Base-by-base conservation (phyloP, 2,113 vertebrate species). In the Dolichallabes microphthalmus region DNA sequence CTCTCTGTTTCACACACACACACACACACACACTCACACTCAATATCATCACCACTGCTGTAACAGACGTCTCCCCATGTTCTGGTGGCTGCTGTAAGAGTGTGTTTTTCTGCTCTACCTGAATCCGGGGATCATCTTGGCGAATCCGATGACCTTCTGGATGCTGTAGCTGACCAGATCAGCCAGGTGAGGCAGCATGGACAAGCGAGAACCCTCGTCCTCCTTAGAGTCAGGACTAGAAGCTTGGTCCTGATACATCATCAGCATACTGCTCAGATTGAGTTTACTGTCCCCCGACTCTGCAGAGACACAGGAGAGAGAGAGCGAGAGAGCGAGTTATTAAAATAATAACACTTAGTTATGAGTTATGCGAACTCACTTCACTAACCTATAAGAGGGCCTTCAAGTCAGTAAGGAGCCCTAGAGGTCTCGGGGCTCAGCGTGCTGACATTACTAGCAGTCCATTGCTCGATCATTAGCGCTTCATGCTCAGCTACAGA, bases 151-250 rank as follows among this genome's bases (percentile, higher is more conserved):
- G 82, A 99, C 97, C 91, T 99, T 99, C 92, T 99, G 97, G 83
- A 99, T 99, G 92, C 98, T 99, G 90, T 99, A 99, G 91, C 97
- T 98, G 89, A 99, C 97, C 89, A 99, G 94, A 90, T 99, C 98
- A 5, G 97, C 96, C 90, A 99, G 88, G 89, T 99, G 98, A 5
- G 98, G 98, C 64, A 99, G 93, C 98, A 99, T 99, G 82, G 97
- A 95, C 87, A 98, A 90, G 91, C 75, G 94, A 91, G 12, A 94
- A 91, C 88, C 95, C 60, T 91, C 94, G 45, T 93, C 92, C 82
- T 94, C 93, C 2, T 91, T 93, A 83, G 94, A 94, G 58, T 95
- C 93, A 0, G 94, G 94, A 88, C 94, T 94, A 86, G 95, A 93
- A 0, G 91, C 91, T 75, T 94, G 94, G 61, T 94, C 94, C 82